Evolutionary conservation across 2,797 vertebrate species (phyloP), one percentile per base, ranked within the genome.

Genomic region (Furcifer pardalis): DNA sequence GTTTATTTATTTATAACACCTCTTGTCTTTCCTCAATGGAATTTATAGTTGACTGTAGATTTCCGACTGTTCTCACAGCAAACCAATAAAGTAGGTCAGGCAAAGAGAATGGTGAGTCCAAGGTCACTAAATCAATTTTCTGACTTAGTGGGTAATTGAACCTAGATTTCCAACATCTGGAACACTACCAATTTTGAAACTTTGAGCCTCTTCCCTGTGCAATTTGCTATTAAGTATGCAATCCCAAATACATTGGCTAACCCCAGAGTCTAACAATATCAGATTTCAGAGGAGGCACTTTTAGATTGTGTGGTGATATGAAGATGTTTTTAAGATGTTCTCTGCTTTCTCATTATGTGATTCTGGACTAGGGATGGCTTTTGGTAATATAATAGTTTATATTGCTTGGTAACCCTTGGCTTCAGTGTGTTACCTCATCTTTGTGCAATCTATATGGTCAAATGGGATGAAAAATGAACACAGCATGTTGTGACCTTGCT

Each of bases 151-250:
- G 8, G 25, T 4, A 42, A 27, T 68, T 68, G 65, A 37, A 68
- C 15, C 15, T 68, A 17, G 6, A 68, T 37, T 35, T 68, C 40
- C 69, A 42, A 13, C 23, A 71, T 10, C 17, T 2, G 32, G 25
- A 71, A 71, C 9, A 71, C 21, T 10, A 49, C 30, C 42, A 10
- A 8, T n/a, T 7, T 60, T 44, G 5, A 23, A 60, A 13, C 2
- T 19, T 56, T 74, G 84, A 85, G 60, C 27, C 35, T 21, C 80
- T 85, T 85, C 35, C 60, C 37, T 40, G 56, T 74, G 27, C 62
- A 74, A 72, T 71, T 78, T 78, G 25, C 68, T 25, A 78, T 32
- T 62, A 5, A 66, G 10, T 5, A 30, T 60, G 75, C 56, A 77
- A 30, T 77, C 59, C 13, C 13, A 62, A n/a, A 40, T 1, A 63